phyloP scores from a whole-genome alignment of 2,113 vertebrate species.

The Theropithecus gelada region DNA sequence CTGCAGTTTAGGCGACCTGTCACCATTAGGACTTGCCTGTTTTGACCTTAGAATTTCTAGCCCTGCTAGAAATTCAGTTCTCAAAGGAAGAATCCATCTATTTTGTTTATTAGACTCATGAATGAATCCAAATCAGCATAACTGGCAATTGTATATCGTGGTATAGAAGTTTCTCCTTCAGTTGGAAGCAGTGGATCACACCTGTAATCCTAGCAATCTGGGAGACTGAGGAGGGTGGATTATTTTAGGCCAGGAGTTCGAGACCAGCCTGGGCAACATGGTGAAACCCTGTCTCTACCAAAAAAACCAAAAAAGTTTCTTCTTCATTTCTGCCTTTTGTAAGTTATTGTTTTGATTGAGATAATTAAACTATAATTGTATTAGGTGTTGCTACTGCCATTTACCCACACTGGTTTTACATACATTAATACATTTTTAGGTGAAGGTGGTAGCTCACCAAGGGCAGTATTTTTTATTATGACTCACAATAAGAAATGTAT shows the following conservation, averaged over 20 bases:
- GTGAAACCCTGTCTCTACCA: too few relatives aligned
- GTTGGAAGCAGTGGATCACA: too few relatives aligned
- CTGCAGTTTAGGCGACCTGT: neutral
- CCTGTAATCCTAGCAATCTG: too few relatives aligned
- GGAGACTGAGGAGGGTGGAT: too few relatives aligned
- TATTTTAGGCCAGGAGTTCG: too few relatives aligned
- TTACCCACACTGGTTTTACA: neutral
- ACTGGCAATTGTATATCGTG: neutral
- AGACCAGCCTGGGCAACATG: too few relatives aligned
- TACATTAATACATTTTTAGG: conserved; percentile 2
- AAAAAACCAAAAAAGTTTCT: neutral
- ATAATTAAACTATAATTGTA: neutral
- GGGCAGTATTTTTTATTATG: neutral
- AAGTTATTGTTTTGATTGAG: neutral
- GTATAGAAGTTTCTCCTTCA: neutral
- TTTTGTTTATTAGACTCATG: neutral
- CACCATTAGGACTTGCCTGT: neutral
- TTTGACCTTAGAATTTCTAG: neutral
- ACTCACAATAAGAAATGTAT: neutral
- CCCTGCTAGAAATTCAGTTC: neutral
- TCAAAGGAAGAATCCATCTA: neutral
- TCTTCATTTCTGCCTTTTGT: neutral
- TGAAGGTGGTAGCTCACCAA: neutral
- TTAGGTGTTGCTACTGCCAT: neutral
- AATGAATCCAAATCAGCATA: neutral